Percentiles rank a stretch among this genome's conserved stretches.
Evolutionary conservation across 2,888 invertebrate species (phyloP).

Genomic region (Argyra leucocephala): DNA sequence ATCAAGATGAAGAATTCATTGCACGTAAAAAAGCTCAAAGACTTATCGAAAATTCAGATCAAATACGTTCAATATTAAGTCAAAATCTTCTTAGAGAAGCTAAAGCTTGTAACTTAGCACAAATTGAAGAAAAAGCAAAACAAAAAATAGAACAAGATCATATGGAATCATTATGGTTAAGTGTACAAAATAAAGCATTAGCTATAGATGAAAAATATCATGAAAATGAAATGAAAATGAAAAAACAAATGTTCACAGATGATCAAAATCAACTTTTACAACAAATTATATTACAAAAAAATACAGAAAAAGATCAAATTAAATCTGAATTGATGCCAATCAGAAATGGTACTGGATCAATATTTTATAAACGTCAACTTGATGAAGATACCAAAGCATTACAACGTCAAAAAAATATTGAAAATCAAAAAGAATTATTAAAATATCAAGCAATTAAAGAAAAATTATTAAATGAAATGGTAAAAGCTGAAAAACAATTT

Average conservation of each 20-base stretch:
- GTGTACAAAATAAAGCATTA: conserved; percentile 28
- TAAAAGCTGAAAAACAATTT: neutral
- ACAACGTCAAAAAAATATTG: neutral
- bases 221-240: conserved; percentile 25
- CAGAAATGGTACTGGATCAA: neutral
- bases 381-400: neutral
- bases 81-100: conserved; percentile 29
- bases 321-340: neutral
- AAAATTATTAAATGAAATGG: neutral
- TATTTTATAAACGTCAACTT: neutral
- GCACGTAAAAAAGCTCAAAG: conserved; percentile 33
- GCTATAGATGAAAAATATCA: conserved; percentile 26
- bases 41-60: conserved; percentile 35
- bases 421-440: neutral
- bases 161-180: conserved; percentile 30
- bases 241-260: neutral
- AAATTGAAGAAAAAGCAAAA: conserved; percentile 34
- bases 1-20: conserved; percentile 28
- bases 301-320: neutral
- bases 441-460: neutral
- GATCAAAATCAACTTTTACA: neutral
- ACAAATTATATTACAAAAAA: neutral
- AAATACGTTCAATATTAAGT: conserved; percentile 35
- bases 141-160: conserved; percentile 27
- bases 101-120: conserved; percentile 33